Evolutionary conservation across 2,113 vertebrate genomes (phyloP), one percentile per base, ranked within the genome.

Genomic region (Erinaceus europaeus): DNA sequence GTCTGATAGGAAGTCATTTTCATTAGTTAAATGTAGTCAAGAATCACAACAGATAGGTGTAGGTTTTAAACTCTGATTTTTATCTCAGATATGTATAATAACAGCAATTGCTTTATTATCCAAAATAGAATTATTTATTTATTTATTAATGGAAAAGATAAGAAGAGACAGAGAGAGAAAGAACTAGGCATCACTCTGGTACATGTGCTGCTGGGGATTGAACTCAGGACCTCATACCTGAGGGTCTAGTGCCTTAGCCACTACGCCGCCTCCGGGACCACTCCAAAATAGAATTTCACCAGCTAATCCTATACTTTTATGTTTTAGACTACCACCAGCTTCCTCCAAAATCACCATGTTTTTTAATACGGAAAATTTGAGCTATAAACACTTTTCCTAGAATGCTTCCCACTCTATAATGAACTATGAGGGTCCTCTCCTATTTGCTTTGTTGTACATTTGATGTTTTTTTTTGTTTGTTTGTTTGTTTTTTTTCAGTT

Each of bases 61-160:
- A 84, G 17, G n/a, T 77, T 61, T 84, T 82, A 86, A 7, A 59
- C 9, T 75, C 5, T n/a, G 13, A 9, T 18, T 46, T 72, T 34
- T 32, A 29, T 42, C 29, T 78, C 80, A 67, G 20, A 44, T 55
- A 1, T 64, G 12, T 25, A 59, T 59, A 72, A 29, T 21, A 4
- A 64, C 14, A 34, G 2, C 40, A 84, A 86, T 69, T 29, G 5
- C 7, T 90, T 11, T 82, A 2, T 72, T 84, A 67, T 15, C 14
- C n/a, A 44, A 89, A 92, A 25, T 55, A 88, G 34, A 75, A 62
- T 67, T 75, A n/a, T n/a, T n/a, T n/a, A n/a, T n/a, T n/a, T n/a
- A n/a, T n/a, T n/a, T n/a, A n/a, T n/a, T n/a, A n/a, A n/a, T n/a
- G n/a, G n/a, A n/a, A n/a, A n/a, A n/a, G n/a, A n/a, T n/a, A n/a